A percentile compares a stretch with the other conserved stretches of the same genome.
Conservation (phyloP, 2,797 vertebrate genomes). For the Selene dorsalis region DNA sequence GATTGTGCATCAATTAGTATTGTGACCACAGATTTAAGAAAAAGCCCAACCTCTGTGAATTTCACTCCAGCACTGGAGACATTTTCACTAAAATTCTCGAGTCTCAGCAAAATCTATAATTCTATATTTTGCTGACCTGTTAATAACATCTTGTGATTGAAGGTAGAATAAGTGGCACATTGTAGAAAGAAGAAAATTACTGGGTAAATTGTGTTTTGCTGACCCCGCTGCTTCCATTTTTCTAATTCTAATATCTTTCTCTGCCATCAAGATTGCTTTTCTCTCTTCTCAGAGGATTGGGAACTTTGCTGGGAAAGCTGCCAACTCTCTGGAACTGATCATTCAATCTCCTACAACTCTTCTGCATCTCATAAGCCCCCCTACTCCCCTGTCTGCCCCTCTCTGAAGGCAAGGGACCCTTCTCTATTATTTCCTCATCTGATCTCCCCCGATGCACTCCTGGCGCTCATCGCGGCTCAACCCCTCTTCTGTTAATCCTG, state of each 20-base stretch:
- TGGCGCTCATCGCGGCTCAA: conserved; percentile 68
- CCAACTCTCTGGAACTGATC: conserved; percentile 75
- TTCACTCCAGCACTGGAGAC: neutral
- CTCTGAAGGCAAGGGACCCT: conserved; percentile 66
- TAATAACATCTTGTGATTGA: conserved; percentile 33
- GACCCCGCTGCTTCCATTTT: conserved; percentile 50
- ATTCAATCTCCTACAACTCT: conserved; percentile 72
- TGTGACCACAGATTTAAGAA: neutral
- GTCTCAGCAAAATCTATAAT: neutral
- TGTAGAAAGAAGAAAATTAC: conserved; percentile 30
- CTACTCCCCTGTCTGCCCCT: conserved; percentile 38
- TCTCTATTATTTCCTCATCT: conserved; percentile 80
- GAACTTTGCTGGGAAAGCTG: conserved; percentile 70
- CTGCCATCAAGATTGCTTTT: conserved; percentile 64
- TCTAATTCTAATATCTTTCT: conserved; percentile 64
- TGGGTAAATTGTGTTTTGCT: conserved; percentile 56
- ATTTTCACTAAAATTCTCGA: neutral
- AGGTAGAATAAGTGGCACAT: conserved; percentile 29
- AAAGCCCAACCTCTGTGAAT: neutral
- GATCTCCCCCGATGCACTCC: conserved; percentile 74
- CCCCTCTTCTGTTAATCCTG: conserved; percentile 77
- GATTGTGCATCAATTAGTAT: conserved; percentile 23
- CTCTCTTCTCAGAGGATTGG: conserved; percentile 55
- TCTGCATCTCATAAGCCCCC: conserved; percentile 70
- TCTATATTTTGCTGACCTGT: conserved; percentile 6